Evolutionary conservation across 2,888 invertebrate species (phyloP).

Genomic region (Eupsilia transversa): DNA sequence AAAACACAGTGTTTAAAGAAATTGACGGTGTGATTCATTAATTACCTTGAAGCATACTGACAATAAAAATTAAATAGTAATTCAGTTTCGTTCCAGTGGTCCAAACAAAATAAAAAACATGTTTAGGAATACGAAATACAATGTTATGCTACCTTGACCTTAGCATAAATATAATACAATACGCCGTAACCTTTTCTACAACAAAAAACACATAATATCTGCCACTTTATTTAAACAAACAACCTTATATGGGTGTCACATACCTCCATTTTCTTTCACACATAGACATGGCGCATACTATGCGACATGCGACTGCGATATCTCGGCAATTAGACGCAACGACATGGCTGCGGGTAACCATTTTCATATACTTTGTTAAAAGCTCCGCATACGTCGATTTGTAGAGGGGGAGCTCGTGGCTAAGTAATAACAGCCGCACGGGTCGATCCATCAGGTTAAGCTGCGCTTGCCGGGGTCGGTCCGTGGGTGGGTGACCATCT

Average conservation of each 20-base stretch:
- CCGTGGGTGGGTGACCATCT: too few species aligned
- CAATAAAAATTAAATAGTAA: too few species aligned
- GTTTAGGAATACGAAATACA: too few species aligned
- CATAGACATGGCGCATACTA: not conserved
- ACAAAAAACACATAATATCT: not conserved
- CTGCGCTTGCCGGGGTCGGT: too few species aligned
- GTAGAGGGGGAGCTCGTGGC: too few species aligned
- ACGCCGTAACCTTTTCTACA: not conserved
- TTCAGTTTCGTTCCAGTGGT: too few species aligned
- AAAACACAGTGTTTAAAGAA: too few species aligned
- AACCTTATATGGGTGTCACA: not conserved
- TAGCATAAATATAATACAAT: constrained; percentile 7
- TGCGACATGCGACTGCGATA: not conserved
- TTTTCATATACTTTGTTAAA: not conserved
- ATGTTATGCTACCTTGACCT: not conserved
- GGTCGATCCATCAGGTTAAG: too few species aligned
- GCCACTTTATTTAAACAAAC: not conserved
- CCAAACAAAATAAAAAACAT: too few species aligned
- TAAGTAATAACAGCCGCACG: too few species aligned
- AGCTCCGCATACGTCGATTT: not conserved
- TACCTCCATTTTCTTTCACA: not conserved
- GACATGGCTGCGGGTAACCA: not conserved
- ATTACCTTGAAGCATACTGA: not conserved
- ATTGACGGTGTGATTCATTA: not conserved
- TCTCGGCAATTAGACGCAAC: not conserved